These are phyloP conservation scores for Takifugu rubripes DNA, from an alignment of 2,797 vertebrate species.

Conservation along the genomic window DNA sequence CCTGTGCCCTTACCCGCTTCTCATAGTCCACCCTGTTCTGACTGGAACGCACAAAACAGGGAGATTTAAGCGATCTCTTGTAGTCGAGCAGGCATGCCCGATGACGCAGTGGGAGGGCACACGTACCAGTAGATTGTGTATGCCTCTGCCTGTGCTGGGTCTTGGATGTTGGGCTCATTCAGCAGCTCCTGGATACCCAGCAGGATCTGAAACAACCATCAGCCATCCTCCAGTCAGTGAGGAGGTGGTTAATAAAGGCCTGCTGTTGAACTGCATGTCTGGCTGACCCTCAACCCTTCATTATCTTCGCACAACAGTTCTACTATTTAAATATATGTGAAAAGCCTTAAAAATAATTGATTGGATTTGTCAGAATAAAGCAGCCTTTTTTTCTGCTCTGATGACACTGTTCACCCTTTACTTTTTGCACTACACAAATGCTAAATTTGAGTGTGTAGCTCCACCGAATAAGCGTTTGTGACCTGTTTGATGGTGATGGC, in stretches of 20 bases:
- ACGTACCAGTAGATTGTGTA: slow-evolving; percentile 81
- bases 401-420: too few species aligned
- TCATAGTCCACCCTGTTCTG: slow-evolving; percentile 84
- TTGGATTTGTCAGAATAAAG: neutral
- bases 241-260: neutral
- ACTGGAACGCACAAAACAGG: slow-evolving; percentile 48
- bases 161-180: slow-evolving; percentile 82
- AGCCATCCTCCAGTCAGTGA: neutral
- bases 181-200: slow-evolving; percentile 81
- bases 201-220: slow-evolving; percentile 65
- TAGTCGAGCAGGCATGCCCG: too few species aligned
- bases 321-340: neutral
- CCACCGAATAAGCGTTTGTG: neutral
- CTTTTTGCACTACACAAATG: too few species aligned
- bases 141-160: slow-evolving; percentile 80
- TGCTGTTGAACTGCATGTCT: neutral
- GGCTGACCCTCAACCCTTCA: neutral
- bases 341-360: neutral
- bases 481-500: slow-evolving; percentile 84
- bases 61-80: neutral
- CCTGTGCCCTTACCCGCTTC: slow-evolving; percentile 79
- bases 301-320: neutral
- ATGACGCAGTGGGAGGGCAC: too few species aligned
- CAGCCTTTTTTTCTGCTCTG: too few species aligned
- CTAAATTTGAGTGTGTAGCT: neutral